Percentiles rank a stretch among this genome's conserved stretches.
These are phyloP conservation scores for Lycocerus yunnanus DNA, from an alignment of 2,888 invertebrate genomes.

Conservation along the genomic window DNA sequence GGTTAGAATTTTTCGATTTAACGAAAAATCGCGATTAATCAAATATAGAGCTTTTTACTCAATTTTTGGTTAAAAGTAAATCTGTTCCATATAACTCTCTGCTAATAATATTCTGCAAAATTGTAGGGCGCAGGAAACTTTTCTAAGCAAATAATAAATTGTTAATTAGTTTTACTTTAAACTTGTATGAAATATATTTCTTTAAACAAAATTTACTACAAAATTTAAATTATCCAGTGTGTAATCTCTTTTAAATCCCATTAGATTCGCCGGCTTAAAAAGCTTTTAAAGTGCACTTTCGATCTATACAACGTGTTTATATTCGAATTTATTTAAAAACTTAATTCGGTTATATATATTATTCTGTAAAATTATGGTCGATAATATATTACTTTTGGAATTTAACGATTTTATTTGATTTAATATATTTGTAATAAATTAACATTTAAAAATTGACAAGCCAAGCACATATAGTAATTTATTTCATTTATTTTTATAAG, in stretches of 20 bases:
- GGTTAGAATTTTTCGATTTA: too few species aligned
- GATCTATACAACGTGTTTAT: constrained; percentile 1
- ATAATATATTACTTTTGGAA: background rate
- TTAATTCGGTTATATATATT: background rate
- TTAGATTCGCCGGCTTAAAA: background rate
- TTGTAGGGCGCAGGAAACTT: background rate
- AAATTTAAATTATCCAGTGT: background rate
- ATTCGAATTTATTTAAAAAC: background rate
- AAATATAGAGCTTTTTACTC: too few species aligned
- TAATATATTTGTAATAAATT: background rate
- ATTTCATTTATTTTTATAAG: too few species aligned
- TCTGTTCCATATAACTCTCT: too few species aligned
- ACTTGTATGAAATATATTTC: background rate
- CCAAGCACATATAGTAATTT: background rate
- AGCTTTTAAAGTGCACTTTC: constrained; percentile 4
- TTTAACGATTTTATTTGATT: background rate
- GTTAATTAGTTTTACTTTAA: background rate
- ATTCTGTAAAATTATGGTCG: background rate
- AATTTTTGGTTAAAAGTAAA: too few species aligned
- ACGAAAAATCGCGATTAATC: too few species aligned
- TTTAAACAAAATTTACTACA: background rate
- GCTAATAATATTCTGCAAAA: too few species aligned
- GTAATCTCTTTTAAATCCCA: constrained; percentile 1
- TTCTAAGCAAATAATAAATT: background rate
- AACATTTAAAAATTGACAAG: background rate